These are phyloP conservation scores for Drosophila ananassae DNA, from an alignment of 1,140 invertebrate species.

Conservation along the genomic window DNA sequence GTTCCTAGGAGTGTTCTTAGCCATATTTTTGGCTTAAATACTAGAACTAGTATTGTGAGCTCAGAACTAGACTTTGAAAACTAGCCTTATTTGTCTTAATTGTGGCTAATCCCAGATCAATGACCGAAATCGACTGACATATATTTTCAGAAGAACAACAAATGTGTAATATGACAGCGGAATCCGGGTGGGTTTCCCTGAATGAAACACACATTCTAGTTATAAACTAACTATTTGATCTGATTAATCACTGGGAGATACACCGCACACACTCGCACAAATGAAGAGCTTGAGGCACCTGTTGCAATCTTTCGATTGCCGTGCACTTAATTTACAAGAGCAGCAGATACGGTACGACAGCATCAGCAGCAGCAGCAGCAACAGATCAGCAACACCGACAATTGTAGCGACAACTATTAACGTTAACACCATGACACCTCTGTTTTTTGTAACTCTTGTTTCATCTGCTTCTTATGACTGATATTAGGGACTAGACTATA, in stretches of 20 bases:
- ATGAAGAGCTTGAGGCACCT: constrained; percentile 56
- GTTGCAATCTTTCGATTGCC: constrained; percentile 71
- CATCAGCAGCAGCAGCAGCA: constrained; percentile 11
- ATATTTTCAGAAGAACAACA: no score
- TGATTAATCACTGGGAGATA: constrained; percentile 32
- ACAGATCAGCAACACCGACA: constrained; percentile 21
- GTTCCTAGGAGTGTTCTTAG: background rate
- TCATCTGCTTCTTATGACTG: constrained; percentile 34
- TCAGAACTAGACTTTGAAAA: background rate
- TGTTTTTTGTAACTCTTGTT: constrained; percentile 43
- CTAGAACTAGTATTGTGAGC: background rate
- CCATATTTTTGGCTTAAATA: no score
- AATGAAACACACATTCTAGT: constrained; percentile 8
- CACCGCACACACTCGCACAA: constrained; percentile 24
- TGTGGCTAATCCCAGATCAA: background rate
- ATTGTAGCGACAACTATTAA: constrained; percentile 51
- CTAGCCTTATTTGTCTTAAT: background rate
- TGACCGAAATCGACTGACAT: background rate
- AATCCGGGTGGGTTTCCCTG: background rate
- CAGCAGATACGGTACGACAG: constrained; percentile 22
- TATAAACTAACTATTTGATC: constrained; percentile 7
- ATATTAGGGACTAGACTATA: constrained; percentile 32
- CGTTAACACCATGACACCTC: constrained; percentile 75
- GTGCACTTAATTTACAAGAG: constrained; percentile 70
- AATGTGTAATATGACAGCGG: background rate